Conservation (phyloP, 2,888 invertebrate genomes). For the Disparrhopalites patrizii region DNA sequence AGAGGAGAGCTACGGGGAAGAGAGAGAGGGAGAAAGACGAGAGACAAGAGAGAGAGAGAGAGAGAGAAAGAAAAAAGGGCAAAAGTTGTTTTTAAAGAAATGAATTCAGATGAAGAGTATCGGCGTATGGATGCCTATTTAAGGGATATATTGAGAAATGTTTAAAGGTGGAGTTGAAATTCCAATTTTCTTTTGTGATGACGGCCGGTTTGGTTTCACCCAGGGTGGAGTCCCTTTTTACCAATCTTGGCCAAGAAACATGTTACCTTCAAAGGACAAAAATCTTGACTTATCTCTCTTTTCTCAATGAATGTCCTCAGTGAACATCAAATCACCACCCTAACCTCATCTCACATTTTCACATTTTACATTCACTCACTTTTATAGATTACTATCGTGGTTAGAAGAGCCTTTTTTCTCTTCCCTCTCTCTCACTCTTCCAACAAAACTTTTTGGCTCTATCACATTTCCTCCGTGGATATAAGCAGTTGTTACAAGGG, state of each 20-base stretch:
- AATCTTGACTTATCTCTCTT: slow-evolving; percentile 41
- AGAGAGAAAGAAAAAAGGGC: slow-evolving; percentile 8
- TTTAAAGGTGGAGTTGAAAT: slow-evolving; percentile 44
- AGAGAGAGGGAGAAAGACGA: too few relatives aligned
- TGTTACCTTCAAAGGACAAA: slow-evolving; percentile 33
- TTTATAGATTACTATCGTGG: slow-evolving; percentile 22
- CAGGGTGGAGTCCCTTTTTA: slow-evolving; percentile 33
- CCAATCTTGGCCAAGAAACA: slow-evolving; percentile 36
- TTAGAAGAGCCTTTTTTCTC: not conserved
- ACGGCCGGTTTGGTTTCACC: slow-evolving; percentile 43
- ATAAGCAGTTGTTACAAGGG: too few relatives aligned
- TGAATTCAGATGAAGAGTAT: slow-evolving; percentile 27
- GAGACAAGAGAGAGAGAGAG: too few relatives aligned
- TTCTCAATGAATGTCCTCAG: slow-evolving; percentile 43
- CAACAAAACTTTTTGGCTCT: not conserved
- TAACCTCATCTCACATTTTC: slow-evolving; percentile 25
- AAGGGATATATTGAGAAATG: slow-evolving; percentile 46
- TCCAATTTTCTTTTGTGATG: slow-evolving; percentile 44
- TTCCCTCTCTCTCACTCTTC: not conserved
- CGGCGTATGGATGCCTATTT: slow-evolving; percentile 40
- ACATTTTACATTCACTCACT: slow-evolving; percentile 24
- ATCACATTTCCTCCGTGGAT: too few relatives aligned
- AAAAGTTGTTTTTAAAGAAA: slow-evolving; percentile 21
- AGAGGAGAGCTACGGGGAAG: too few relatives aligned
- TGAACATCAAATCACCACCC: slow-evolving; percentile 37